A percentile compares a stretch with the other conserved stretches of the same genome.
Conservation (phyloP, 2,888 invertebrate species). For the Venusia cambrica region DNA sequence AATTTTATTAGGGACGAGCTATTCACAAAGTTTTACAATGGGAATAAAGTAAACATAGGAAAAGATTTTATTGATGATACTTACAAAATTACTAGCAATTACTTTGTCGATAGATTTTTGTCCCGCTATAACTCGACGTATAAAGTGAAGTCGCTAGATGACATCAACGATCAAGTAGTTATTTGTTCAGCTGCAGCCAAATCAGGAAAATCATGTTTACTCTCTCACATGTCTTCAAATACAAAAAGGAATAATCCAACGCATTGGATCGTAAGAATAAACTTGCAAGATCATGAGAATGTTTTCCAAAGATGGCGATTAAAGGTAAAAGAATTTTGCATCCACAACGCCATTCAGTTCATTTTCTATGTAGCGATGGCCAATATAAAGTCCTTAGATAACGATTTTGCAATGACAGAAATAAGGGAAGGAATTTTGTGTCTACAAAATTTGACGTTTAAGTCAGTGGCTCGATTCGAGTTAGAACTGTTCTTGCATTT, state of each 20-base stretch:
- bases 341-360: slow-evolving; percentile 30
- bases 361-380: slow-evolving; percentile 36
- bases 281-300: slow-evolving; percentile 33
- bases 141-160: slow-evolving; percentile 35
- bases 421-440: slow-evolving; percentile 23
- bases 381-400: too few relatives aligned
- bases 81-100: slow-evolving; percentile 37
- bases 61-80: slow-evolving; percentile 27
- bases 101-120: slow-evolving; percentile 36
- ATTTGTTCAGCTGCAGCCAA: slow-evolving; percentile 37
- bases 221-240: slow-evolving; percentile 39
- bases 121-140: slow-evolving; percentile 21
- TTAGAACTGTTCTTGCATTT: slow-evolving; percentile 38
- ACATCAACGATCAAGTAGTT: slow-evolving; percentile 35
- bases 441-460: too few relatives aligned
- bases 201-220: slow-evolving; percentile 41
- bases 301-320: slow-evolving; percentile 33
- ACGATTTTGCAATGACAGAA: slow-evolving; percentile 24
- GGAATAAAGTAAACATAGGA: slow-evolving; percentile 39
- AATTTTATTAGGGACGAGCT: slow-evolving; percentile 33
- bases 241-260: slow-evolving; percentile 34
- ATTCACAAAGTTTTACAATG: slow-evolving; percentile 33
- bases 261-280: slow-evolving; percentile 41
- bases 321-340: slow-evolving; percentile 17
- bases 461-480: slow-evolving; percentile 32